Percentiles rank a stretch among this genome's conserved stretches.
phyloP scores from a whole-genome alignment of 2,113 vertebrate genomes.

The Noctilio leporinus region DNA sequence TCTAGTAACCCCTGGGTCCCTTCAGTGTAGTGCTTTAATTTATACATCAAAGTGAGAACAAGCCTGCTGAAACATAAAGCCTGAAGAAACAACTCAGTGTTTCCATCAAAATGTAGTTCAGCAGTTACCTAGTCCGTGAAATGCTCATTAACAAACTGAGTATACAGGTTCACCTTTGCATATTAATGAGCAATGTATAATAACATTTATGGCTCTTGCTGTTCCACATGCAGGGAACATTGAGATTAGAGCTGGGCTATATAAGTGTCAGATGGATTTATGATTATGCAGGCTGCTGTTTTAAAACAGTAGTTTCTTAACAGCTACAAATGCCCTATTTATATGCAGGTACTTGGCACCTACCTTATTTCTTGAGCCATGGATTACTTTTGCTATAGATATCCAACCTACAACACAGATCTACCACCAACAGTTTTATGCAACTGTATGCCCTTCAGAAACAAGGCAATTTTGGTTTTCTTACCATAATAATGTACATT shows the following conservation, averaged over 20 bases:
- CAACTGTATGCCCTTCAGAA: conserved; percentile 1
- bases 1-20: neutral
- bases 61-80: conserved; percentile 25
- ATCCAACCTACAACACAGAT: neutral
- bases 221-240: conserved; percentile 57
- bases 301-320: conserved; percentile 56
- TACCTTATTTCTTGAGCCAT: conserved; percentile 39
- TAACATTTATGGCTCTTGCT: conserved; percentile 63
- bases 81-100: conserved; percentile 29
- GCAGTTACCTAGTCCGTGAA: conserved; percentile 47
- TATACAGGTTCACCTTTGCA: conserved; percentile 53
- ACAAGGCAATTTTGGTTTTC: neutral
- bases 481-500: neutral
- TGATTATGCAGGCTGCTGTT: conserved; percentile 29
- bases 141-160: conserved; percentile 55
- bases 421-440: conserved; percentile 29
- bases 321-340: conserved; percentile 24
- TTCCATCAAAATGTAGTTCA: conserved; percentile 52
- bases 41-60: conserved; percentile 51
- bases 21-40: conserved; percentile 48
- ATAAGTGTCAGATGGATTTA: conserved; percentile 64
- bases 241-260: conserved; percentile 61
- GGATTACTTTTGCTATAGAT: conserved; percentile 24
- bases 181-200: conserved; percentile 66
- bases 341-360: conserved; percentile 45